phyloP scores from a whole-genome alignment of 2,888 invertebrate genomes.

The Oxyteleia sp. region DNA sequence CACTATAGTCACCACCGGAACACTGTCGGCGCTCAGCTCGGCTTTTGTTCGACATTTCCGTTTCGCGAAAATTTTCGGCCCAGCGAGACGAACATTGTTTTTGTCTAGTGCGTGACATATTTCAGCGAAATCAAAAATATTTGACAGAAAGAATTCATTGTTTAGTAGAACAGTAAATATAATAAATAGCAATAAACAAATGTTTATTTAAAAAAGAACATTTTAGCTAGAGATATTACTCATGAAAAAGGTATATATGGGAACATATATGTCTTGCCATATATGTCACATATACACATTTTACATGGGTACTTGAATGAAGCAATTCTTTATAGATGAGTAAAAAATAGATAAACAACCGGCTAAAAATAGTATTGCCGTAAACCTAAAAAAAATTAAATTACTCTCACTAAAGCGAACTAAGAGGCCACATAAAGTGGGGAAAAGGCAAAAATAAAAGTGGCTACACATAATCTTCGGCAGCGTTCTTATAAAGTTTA shows the following conservation, averaged over 20 bases:
- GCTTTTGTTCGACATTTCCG: conserved; percentile 76
- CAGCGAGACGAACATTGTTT: conserved; percentile 12
- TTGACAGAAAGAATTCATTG: too few relatives aligned
- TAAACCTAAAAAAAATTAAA: conserved; percentile 54
- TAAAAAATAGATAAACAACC: conserved; percentile 17
- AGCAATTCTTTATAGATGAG: conserved; percentile 14
- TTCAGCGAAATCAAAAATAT: too few relatives aligned
- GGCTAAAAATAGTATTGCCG: conserved; percentile 34
- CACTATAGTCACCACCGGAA: conserved; percentile 71
- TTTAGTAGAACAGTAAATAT: too few relatives aligned
- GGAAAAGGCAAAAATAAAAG: conserved; percentile 31
- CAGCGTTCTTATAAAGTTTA: conserved; percentile 60
- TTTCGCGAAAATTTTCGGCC: conserved; percentile 64
- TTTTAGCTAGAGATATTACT: too few relatives aligned
- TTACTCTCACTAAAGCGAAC: conserved; percentile 45
- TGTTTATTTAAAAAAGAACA: too few relatives aligned
- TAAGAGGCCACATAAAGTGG: conserved; percentile 43
- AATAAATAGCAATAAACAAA: too few relatives aligned
- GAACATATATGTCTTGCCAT: too few relatives aligned
- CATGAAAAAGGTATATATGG: too few relatives aligned
- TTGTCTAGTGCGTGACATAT: conserved; percentile 2
- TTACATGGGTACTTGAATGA: too few relatives aligned
- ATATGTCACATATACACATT: too few relatives aligned
- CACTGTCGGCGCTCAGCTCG: conserved; percentile 47
- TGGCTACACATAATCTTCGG: conserved; percentile 31